Evolutionary conservation across 64 coral and sea anemone species (phyloP), one percentile per base, ranked within the genome.

Genomic region (Pachyseris speciosa): DNA sequence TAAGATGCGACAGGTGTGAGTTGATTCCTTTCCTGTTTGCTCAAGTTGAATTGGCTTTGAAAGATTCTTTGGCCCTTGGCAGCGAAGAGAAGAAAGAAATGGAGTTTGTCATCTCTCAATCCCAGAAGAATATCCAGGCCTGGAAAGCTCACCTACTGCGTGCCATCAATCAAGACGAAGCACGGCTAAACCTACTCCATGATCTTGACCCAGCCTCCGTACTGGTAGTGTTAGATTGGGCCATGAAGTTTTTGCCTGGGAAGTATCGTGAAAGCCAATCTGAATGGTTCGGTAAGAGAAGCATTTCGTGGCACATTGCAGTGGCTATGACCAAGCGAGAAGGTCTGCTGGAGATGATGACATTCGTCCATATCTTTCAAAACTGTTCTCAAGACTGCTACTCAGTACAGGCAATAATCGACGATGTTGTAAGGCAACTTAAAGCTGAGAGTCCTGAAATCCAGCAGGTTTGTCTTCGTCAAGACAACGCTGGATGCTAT

Each of bases 181-280:
- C 71, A 4, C 33, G 37, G 7, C 19, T 36, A 8, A 30, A 74
- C n/a, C 4, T 57, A 0, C 15, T 80, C 22, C 41, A 80, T 24
- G 24, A 13, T 32, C 28, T 80, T 22, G 48, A 80, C 32, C 8
- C 48, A 30, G 26, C 19, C 48, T 80, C 76, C 0, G 26, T 80
- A 5, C 76, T 59, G 2, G 11, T 80, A 52, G 49, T 57, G 5
- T 80, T 57, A 47, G 76, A 80, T 57, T 80, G 76, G 76, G 50
- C 49, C 50, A 80, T 59, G 50, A 80, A 59, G 29, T 84, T 64
- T 37, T 55, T 66, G 31, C 80, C 80, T 64, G 25, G 83, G 44
- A 69, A 86, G 71, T 86, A 70, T 31, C 65, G 27, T 13, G 47
- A 86, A 71, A 86, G 83, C 27, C 83, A 86, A 86, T 50, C 64